Percentiles rank a stretch among this genome's conserved stretches.
Evolutionary conservation across 1,140 invertebrate genomes (phyloP).

Genomic region (Saccostrea glomerata): DNA sequence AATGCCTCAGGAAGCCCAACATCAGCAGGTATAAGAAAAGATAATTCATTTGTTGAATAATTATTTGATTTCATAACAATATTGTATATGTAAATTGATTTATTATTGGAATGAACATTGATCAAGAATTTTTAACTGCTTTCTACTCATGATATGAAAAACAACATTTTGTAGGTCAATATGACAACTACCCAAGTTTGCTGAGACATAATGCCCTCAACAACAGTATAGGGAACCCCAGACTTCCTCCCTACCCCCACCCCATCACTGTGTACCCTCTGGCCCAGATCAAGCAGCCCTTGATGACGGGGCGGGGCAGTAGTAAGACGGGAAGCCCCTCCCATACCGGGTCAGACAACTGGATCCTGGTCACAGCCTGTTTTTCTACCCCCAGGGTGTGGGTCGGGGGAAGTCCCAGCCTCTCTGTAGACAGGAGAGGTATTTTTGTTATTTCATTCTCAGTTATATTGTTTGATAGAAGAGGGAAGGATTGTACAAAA

Average conservation of each 20-base stretch:
- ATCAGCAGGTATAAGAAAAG: conserved; percentile 48
- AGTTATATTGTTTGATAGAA: no score
- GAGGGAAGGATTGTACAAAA: no score
- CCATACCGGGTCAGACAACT: conserved; percentile 73
- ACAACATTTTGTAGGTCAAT: conserved; percentile 56
- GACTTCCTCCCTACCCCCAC: conserved; percentile 92
- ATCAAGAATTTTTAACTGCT: background rate
- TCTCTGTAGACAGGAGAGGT: conserved; percentile 77
- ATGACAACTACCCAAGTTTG: conserved; percentile 81
- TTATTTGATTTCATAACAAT: background rate
- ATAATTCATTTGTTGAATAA: background rate
- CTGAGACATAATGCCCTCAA: conserved; percentile 85
- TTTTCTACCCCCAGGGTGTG: conserved; percentile 89
- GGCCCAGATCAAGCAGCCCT: conserved; percentile 90
- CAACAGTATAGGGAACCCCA: conserved; percentile 83
- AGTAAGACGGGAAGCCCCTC: conserved; percentile 80
- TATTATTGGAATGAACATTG: background rate
- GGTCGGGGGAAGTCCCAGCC: conserved; percentile 81
- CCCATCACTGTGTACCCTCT: conserved; percentile 89
- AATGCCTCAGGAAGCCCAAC: conserved; percentile 79
- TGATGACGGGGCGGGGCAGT: conserved; percentile 69
- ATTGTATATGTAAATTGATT: background rate
- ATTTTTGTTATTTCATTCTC: conserved; percentile 23
- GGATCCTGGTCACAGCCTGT: conserved; percentile 86
- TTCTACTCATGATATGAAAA: background rate